Evolutionary conservation across 2,888 invertebrate species (phyloP).

Genomic region (Homarus gammarus): DNA sequence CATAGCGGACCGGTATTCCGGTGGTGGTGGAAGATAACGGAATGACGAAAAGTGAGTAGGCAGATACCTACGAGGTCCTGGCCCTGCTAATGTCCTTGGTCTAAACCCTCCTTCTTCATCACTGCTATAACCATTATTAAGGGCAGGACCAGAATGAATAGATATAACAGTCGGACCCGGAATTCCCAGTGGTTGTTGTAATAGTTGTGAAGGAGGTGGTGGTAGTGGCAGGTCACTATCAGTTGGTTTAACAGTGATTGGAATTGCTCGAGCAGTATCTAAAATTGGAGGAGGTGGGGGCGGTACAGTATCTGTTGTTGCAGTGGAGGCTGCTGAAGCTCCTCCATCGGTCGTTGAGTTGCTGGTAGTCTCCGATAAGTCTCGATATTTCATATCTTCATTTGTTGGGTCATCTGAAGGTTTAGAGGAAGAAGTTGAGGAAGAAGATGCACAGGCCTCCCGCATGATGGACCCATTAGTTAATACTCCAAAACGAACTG

Average conservation of each 20-base stretch:
- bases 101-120: constrained; percentile 76
- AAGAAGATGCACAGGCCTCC: constrained; percentile 66
- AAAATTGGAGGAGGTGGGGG: constrained; percentile 25
- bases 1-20: constrained; percentile 51
- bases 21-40: constrained; percentile 72
- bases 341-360: constrained; percentile 75
- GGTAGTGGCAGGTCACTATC: constrained; percentile 38
- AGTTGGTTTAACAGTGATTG: constrained; percentile 19
- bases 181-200: constrained; percentile 37
- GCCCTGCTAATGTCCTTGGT: constrained; percentile 57
- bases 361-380: constrained; percentile 74
- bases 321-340: constrained; percentile 69
- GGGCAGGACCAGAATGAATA: constrained; percentile 42
- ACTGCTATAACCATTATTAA: constrained; percentile 68
- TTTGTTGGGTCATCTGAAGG: constrained; percentile 63
- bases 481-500: constrained; percentile 74
- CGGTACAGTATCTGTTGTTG: constrained; percentile 29
- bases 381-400: constrained; percentile 74
- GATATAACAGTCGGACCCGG: constrained; percentile 63
- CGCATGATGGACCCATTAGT: constrained; percentile 76
- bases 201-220: constrained; percentile 24
- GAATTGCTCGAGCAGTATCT: constrained; percentile 29
- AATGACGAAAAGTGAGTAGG: constrained; percentile 74
- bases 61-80: constrained; percentile 57
- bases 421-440: constrained; percentile 72